Evolutionary conservation across 2,888 invertebrate genomes (phyloP).

Genomic region (Nomada flava): DNA sequence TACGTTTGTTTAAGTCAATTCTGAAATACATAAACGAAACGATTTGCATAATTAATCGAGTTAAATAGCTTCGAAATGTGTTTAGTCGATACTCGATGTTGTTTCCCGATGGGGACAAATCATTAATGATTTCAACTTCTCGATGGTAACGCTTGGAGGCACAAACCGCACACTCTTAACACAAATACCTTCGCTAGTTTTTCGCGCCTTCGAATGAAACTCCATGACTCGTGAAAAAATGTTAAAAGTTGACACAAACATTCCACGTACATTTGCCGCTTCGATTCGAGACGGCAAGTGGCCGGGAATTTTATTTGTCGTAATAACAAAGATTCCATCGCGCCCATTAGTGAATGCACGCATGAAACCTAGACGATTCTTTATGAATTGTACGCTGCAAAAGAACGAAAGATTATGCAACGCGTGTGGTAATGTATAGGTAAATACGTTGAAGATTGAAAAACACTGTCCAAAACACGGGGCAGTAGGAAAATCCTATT

Average conservation of each 20-base stretch:
- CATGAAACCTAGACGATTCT: background rate
- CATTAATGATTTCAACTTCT: background rate
- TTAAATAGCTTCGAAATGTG: background rate
- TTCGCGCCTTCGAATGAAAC: background rate
- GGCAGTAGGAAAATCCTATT: no score
- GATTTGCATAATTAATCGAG: slow-evolving; percentile 3
- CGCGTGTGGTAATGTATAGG: background rate
- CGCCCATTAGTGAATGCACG: slow-evolving; percentile 66
- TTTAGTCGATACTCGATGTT: background rate
- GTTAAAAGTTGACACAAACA: slow-evolving; percentile 56
- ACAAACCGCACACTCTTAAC: slow-evolving; percentile 14
- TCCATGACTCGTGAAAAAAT: slow-evolving; percentile 21
- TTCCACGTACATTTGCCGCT: slow-evolving; percentile 45
- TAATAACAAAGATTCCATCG: slow-evolving; percentile 60
- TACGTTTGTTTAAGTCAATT: background rate
- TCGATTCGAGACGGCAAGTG: slow-evolving; percentile 39
- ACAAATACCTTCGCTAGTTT: slow-evolving; percentile 36
- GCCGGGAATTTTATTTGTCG: slow-evolving; percentile 70
- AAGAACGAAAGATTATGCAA: background rate
- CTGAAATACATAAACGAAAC: background rate
- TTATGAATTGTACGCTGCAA: background rate
- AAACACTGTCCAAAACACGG: background rate
- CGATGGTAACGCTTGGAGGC: slow-evolving; percentile 1
- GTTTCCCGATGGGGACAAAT: slow-evolving; percentile 3
- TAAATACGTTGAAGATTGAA: background rate